Conservation (phyloP, 2,113 vertebrate genomes). For the Platichthys flesus region DNA sequence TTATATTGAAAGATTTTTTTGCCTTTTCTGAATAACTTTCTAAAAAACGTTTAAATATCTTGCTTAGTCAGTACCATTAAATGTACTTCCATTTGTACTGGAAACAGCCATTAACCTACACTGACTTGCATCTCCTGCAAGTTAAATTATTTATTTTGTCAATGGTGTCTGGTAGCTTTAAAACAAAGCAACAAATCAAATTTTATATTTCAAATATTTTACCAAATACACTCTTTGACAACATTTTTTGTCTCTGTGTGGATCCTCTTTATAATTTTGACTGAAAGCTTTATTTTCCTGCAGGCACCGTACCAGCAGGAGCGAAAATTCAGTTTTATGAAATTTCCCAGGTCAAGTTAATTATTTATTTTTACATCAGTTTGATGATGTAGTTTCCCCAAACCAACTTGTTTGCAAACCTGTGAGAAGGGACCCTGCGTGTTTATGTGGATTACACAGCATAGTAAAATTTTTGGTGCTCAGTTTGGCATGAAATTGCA, state of each 20-base stretch:
- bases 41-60: background rate
- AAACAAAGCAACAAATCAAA: background rate
- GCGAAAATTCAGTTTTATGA: background rate
- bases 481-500: constrained; percentile 4
- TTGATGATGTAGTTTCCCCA: background rate
- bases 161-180: background rate
- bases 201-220: background rate
- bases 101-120: background rate
- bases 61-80: background rate
- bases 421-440: too few relatives aligned
- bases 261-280: background rate
- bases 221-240: background rate
- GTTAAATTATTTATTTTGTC: background rate
- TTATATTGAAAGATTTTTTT: too few relatives aligned
- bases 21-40: background rate
- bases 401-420: background rate
- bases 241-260: background rate
- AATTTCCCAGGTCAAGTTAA: background rate
- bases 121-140: background rate
- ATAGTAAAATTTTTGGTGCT: background rate
- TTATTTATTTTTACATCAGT: background rate
- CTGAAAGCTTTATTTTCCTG: background rate
- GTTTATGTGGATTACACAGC: background rate
- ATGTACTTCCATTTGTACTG: background rate
- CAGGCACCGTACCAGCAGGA: background rate